Conservation (phyloP, 2,797 vertebrate genomes). For the Astyanax mexicanus region DNA sequence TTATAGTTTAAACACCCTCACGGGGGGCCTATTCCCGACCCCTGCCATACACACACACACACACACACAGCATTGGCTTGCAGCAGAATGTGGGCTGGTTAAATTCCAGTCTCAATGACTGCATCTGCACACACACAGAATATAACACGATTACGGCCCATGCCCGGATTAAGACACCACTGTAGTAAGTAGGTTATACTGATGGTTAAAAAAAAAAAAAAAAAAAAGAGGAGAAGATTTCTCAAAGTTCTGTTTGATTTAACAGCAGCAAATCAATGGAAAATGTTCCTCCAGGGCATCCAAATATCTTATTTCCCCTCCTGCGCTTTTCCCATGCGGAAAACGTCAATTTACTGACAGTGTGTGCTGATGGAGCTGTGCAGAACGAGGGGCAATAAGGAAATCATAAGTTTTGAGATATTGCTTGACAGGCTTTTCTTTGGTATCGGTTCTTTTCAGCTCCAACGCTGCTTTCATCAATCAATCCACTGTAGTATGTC, state of each 20-base stretch:
- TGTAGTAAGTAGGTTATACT: background rate
- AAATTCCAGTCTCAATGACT: background rate
- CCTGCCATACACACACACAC: background rate
- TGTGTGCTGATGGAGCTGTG: background rate
- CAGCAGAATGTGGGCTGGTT: background rate
- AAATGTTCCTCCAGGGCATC: background rate
- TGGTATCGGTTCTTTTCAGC: background rate
- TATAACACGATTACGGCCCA: background rate
- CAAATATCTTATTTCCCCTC: background rate
- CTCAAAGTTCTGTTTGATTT: background rate
- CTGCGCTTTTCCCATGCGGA: background rate
- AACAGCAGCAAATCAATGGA: constrained; percentile 1
- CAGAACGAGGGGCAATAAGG: background rate
- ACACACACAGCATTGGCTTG: background rate
- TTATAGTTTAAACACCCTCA: too few relatives aligned
- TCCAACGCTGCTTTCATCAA: background rate
- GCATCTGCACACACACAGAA: background rate
- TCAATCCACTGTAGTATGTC: background rate
- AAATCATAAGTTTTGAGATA: background rate
- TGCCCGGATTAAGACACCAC: background rate
- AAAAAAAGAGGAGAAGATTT: background rate
- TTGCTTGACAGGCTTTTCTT: background rate
- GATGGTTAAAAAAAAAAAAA: too few relatives aligned
- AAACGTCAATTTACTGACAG: background rate
- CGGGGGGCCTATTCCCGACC: too few relatives aligned